These are phyloP conservation scores for Euplexia lucipara DNA, from an alignment of 2,888 invertebrate species.

Conservation along the genomic window DNA sequence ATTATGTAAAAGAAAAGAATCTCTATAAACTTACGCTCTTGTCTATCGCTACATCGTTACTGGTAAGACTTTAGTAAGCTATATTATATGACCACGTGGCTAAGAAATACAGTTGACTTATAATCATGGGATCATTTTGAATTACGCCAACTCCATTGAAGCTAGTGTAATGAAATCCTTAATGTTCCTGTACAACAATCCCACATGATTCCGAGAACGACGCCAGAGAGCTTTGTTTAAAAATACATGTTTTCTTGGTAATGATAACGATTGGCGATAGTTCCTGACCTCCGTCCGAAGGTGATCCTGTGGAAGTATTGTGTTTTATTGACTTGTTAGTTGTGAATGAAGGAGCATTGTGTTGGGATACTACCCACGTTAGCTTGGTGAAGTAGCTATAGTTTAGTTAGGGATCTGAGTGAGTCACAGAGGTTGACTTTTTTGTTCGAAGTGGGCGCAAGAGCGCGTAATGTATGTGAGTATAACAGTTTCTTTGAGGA, in stretches of 20 bases:
- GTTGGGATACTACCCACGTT: conserved; percentile 8
- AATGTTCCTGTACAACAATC: neutral
- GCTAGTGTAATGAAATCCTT: neutral
- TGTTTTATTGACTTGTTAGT: conserved; percentile 14
- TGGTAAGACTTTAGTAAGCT: neutral
- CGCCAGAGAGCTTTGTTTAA: conserved; percentile 13
- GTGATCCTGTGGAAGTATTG: conserved; percentile 35
- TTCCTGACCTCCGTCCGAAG: conserved; percentile 43
- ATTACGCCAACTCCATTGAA: neutral
- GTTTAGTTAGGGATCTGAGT: neutral
- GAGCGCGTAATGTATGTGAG: too few species aligned
- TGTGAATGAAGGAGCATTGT: conserved; percentile 16
- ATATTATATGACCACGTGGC: neutral
- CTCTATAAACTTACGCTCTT: too few species aligned
- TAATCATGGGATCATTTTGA: neutral
- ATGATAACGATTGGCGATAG: conserved; percentile 33
- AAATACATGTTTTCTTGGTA: conserved; percentile 45
- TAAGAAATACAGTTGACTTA: neutral
- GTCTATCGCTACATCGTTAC: too few species aligned
- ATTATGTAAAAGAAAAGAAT: too few species aligned
- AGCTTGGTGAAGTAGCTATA: neutral
- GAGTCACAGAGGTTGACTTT: neutral
- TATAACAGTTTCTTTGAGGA: too few species aligned
- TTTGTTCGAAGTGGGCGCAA: neutral
- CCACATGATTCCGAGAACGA: conserved; percentile 11